Evolutionary conservation across 2,113 vertebrate genomes (phyloP).

Genomic region (Psittacus erithacus): DNA sequence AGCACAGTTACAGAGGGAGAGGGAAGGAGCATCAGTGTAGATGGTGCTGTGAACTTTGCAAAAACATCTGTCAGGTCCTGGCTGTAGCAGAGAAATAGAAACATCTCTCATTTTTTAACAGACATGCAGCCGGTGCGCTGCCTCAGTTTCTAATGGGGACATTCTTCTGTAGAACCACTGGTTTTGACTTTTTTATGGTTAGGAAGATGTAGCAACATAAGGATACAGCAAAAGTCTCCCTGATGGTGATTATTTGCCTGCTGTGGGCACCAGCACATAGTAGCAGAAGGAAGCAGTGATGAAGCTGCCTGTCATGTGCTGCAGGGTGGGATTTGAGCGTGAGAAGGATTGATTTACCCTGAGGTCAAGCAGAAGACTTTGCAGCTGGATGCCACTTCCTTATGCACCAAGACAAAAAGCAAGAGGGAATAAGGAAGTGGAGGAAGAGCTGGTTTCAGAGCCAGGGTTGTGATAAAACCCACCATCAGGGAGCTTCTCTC

Average conservation of each 20-base stretch:
- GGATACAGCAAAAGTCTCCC: not conserved
- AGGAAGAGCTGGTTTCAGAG: not conserved
- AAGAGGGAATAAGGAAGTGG: not conserved
- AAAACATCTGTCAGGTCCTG: not conserved
- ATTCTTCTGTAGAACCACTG: not conserved
- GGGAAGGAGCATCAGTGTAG: not conserved
- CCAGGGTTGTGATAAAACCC: not conserved
- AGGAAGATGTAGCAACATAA: not conserved
- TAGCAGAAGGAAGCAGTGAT: not conserved
- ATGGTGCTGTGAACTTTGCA: not conserved
- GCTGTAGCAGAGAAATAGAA: not conserved
- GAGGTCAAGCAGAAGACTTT: not conserved
- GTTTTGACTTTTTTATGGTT: not conserved
- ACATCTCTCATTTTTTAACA: not conserved
- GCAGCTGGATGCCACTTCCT: not conserved
- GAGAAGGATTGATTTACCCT: not conserved
- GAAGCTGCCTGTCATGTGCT: not conserved
- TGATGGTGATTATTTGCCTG: not conserved
- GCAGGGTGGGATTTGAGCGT: rapidly evolving
- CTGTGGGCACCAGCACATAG: not conserved
- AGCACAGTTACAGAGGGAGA: not conserved
- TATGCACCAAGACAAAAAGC: not conserved
- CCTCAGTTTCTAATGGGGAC: not conserved
- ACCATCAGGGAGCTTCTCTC: rapidly evolving
- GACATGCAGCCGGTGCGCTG: rapidly evolving